Evolutionary conservation across 2,797 vertebrate genomes (phyloP), one percentile per base, ranked within the genome.

Genomic region (Anas bernieri): DNA sequence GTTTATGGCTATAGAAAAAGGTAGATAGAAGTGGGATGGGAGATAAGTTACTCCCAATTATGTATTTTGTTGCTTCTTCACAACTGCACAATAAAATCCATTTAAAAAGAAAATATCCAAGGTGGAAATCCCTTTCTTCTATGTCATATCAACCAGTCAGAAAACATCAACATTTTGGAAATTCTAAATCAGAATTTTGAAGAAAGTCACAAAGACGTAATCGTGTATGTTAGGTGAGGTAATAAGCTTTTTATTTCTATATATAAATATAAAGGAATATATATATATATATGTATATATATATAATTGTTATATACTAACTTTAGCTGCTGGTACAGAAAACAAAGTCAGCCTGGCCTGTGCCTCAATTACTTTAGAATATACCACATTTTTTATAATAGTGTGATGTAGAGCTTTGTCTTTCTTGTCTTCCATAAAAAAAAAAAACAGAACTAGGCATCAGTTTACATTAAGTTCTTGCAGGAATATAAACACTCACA

Each of bases 401-500:
- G 25, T 41, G 13, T 16, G 63, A 52, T 37, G 17, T 17, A 0
- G 0, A 52, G 30, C 10, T 86, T 92, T 86, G 39, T 26, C 55
- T 78, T 89, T 81, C 55, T 43, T 31, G 17, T 69, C 15, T 52
- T 75, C 41, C 61, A 46, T 4, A 39, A 75, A 62, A 68, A 85
- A 39, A 41, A 39, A 41, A 41, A 41, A 41, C 28, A 85, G 48
- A 78, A 94, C 85, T 3, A 67, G 20, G 25, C 52, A 61, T 52
- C 58, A 33, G 30, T 75, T 85, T 81, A 55, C 43, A 62, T 62
- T 39, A 84, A 63, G 52, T 70, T 55, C 50, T 84, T 59, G 63
- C 46, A 86, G 63, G 74, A 82, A 82, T 31, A 59, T n/a, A 79
- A 91, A 87, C 82, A 89, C 78, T 31, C 11, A 75, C 26, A 55